Evolutionary conservation across 2,888 invertebrate genomes (phyloP), one percentile per base, ranked within the genome.

Genomic region (Allacma fusca): DNA sequence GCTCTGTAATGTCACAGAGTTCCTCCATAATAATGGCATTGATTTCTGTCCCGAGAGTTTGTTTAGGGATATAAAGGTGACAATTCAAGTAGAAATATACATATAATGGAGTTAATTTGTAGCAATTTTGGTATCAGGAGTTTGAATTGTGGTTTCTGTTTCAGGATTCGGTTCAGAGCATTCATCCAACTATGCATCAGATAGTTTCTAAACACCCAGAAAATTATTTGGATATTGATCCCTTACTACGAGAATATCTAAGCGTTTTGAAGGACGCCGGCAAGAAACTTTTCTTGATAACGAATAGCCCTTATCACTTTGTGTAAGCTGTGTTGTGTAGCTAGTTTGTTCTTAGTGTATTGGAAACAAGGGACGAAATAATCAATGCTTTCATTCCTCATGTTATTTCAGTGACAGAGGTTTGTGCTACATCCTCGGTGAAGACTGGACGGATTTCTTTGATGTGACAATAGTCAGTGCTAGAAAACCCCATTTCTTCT

Each of bases 231-330:
- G 91, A 94, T 85, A 90, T 91, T 13, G 94, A 94, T 86, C 89
- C 90, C 23, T 90, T 92, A 77, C 88, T 97, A 74, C 89, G 90
- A 80, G 89, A 88, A 75, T 94, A 94, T 86, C 92, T 98, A 83
- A 89, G 92, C 80, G 90, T 92, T 84, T 88, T 98, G 16, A 89
- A 90, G 80, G 88, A 89, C 0, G 91, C 91, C 34, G 91, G 91
- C 44, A 98, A 97, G 86, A 94, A 95, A 86, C 88, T 97, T 82
- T 98, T 98, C 87, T 89, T 98, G 77, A 96, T 99, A 19, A 98
- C 98, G 13, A 98, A 98, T 86, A 97, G 97, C 86, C 97, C 97
- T 0, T 97, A 92, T 86, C 92, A 93, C 85, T 98, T 98, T 89
- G 97, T 96, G 96, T 94, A 89, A 91, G 92, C n/a, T n/a, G n/a